phyloP scores from a whole-genome alignment of 1,140 invertebrate species.

The Anastrepha obliqua region DNA sequence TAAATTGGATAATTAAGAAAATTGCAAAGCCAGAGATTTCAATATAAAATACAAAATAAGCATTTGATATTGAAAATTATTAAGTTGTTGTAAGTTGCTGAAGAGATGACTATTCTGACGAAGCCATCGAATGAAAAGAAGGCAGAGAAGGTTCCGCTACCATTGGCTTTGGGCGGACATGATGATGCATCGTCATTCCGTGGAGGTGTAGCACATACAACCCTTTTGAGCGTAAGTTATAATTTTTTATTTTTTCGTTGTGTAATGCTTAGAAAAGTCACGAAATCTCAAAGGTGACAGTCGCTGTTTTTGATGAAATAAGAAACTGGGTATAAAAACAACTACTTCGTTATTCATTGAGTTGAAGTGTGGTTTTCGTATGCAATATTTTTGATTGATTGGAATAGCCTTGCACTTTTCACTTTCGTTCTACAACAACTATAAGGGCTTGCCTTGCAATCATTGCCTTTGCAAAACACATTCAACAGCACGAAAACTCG shows the following conservation, averaged over 20 bases:
- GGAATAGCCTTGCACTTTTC: background rate
- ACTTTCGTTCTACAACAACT: background rate
- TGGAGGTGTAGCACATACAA: constrained; percentile 60
- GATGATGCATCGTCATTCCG: constrained; percentile 65
- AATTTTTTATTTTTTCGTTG: background rate
- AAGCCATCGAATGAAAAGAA: constrained; percentile 81
- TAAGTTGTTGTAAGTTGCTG: background rate
- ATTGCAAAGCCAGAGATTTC: too few species aligned
- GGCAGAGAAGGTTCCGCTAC: constrained; percentile 79
- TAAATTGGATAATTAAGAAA: background rate
- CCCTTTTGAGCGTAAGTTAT: constrained; percentile 55
- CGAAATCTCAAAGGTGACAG: too few species aligned
- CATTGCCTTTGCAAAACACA: background rate
- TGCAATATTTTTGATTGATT: too few species aligned
- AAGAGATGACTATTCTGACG: constrained; percentile 81
- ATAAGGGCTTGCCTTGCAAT: background rate
- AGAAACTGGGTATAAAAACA: background rate
- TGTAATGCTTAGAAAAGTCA: background rate
- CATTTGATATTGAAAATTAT: background rate
- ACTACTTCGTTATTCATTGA: background rate
- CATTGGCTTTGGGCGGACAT: constrained; percentile 78
- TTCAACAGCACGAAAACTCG: background rate
- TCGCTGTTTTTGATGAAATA: too few species aligned
- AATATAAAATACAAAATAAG: too few species aligned
- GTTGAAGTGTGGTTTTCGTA: background rate